Percentiles rank a stretch among this genome's conserved stretches.
These are phyloP conservation scores for Medauroidea extradentata DNA, from an alignment of 1,140 invertebrate genomes.

Conservation along the genomic window DNA sequence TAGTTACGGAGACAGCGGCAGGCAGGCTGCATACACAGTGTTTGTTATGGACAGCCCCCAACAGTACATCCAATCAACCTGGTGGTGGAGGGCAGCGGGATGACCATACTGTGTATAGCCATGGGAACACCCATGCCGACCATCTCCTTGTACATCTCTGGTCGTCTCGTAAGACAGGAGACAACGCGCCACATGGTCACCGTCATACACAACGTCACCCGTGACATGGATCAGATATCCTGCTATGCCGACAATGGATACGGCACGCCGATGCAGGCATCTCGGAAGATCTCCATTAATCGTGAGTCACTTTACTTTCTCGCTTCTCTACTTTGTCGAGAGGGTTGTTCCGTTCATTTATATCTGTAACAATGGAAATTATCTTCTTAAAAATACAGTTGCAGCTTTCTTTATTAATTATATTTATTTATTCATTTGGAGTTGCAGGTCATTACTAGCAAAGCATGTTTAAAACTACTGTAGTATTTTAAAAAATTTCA, in stretches of 20 bases:
- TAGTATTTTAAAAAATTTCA: no score
- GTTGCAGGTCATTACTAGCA: no score
- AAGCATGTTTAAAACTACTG: no score
- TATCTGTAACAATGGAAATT: no score
- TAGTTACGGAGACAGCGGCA: no score
- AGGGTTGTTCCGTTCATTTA: no score
- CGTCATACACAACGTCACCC: conserved; percentile 71
- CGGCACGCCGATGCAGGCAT: conserved; percentile 76
- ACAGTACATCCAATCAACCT: conserved; percentile 76
- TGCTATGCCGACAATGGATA: conserved; percentile 83
- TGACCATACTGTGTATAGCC: conserved; percentile 79
- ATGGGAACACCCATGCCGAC: conserved; percentile 77
- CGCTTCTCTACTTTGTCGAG: no score
- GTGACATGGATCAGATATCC: conserved; percentile 76
- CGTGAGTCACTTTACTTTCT: conserved; percentile 37
- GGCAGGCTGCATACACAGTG: no score
- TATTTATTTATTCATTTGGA: no score
- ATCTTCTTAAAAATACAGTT: no score
- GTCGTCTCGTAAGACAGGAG: conserved; percentile 67
- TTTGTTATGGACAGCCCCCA: conserved; percentile 67
- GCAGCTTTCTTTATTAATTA: no score
- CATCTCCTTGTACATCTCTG: conserved; percentile 72
- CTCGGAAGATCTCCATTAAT: conserved; percentile 67
- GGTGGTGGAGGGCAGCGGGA: conserved; percentile 73
- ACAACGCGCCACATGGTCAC: conserved; percentile 76